phyloP scores from a whole-genome alignment of 2,888 invertebrate genomes.

The Hypolimnas misippus region DNA sequence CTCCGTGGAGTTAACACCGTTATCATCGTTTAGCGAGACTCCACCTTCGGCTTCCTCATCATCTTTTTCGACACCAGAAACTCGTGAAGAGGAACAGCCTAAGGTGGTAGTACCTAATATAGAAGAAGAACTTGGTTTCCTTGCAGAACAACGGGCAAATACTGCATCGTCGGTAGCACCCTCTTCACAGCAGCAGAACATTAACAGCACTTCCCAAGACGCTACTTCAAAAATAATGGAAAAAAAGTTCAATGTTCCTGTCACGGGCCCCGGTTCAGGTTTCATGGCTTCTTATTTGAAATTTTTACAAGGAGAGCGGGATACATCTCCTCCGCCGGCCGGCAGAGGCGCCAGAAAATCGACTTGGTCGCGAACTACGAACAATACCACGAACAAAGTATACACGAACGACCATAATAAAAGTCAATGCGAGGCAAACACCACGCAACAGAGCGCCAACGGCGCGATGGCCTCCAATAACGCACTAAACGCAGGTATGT shows the following conservation, averaged over 20 bases:
- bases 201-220: slow-evolving; percentile 78
- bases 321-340: slow-evolving; percentile 91
- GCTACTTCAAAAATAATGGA: slow-evolving; percentile 81
- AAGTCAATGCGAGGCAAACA: slow-evolving; percentile 66
- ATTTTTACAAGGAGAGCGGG: slow-evolving; percentile 92
- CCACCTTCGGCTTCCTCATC: slow-evolving; percentile 84
- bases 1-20: slow-evolving; percentile 86
- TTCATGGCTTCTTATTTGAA: slow-evolving; percentile 95
- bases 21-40: slow-evolving; percentile 84
- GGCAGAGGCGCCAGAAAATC: slow-evolving; percentile 87
- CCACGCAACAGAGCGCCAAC: slow-evolving; percentile 71
- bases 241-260: slow-evolving; percentile 85
- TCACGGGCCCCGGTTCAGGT: slow-evolving; percentile 87
- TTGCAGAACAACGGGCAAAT: slow-evolving; percentile 86
- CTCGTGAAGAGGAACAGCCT: slow-evolving; percentile 88
- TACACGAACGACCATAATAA: slow-evolving; percentile 71
- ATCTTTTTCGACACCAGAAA: slow-evolving; percentile 82
- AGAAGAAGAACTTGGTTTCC: slow-evolving; percentile 93
- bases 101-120: slow-evolving; percentile 95
- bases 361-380: slow-evolving; percentile 85
- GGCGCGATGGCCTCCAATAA: slow-evolving; percentile 70
- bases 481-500: slow-evolving; percentile 67
- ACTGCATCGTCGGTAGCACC: slow-evolving; percentile 80
- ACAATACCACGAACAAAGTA: slow-evolving; percentile 69
- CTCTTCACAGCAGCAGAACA: slow-evolving; percentile 79